Percentiles rank a stretch among this genome's conserved stretches.
phyloP scores from a whole-genome alignment of 2,113 vertebrate genomes.

The Oenanthe oenanthe region DNA sequence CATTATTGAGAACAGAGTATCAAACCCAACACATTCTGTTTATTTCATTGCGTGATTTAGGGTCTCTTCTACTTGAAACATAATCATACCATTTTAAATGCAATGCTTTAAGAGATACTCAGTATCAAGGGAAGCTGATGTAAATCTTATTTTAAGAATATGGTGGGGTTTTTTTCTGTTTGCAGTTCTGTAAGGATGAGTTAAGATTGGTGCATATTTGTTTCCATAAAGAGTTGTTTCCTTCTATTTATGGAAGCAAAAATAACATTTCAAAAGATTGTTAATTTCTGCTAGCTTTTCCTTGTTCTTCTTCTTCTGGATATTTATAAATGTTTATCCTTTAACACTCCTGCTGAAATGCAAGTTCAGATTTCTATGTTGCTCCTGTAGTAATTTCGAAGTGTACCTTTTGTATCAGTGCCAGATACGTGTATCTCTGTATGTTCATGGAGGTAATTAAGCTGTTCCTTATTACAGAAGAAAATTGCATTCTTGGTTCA shows the following conservation, averaged over 20 bases:
- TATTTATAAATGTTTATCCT: constrained; percentile 21
- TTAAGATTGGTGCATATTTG: background rate
- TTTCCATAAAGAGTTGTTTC: background rate
- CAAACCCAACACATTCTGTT: constrained; percentile 23
- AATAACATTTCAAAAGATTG: background rate
- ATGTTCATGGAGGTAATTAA: background rate
- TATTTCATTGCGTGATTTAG: background rate
- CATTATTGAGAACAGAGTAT: background rate
- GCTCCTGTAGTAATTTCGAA: background rate
- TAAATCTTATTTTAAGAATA: background rate
- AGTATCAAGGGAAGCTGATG: background rate
- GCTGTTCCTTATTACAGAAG: background rate
- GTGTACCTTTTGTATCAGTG: background rate
- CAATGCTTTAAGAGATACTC: background rate
- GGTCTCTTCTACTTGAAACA: background rate
- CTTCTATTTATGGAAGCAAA: constrained; percentile 10
- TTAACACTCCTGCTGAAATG: background rate
- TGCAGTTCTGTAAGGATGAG: background rate
- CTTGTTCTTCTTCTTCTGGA: background rate
- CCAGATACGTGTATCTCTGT: background rate
- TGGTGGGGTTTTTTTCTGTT: fast-evolving
- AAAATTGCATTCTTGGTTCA: background rate
- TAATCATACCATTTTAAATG: background rate
- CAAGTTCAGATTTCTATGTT: background rate
- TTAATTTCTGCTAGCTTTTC: constrained; percentile 4